Base-by-base conservation (phyloP, 2,797 vertebrate genomes). In the Hirundo rustica region DNA sequence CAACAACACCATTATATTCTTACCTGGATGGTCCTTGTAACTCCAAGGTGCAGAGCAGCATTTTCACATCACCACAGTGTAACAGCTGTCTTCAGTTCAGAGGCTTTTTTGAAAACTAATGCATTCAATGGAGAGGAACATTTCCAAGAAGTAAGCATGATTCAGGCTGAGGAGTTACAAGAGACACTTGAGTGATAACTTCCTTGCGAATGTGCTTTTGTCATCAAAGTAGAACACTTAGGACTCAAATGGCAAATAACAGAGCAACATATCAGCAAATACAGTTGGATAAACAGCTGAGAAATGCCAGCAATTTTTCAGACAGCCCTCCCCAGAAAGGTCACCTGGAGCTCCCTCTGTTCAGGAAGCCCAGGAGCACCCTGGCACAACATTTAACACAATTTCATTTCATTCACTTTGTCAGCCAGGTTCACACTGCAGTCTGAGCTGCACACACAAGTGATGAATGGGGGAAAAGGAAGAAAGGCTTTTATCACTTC, bases 1-100 rank as follows among this genome's bases (percentile, higher is more conserved):
- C 12, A 20, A 42, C 50, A 71, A 19, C 5, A 19, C 0, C 0
- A 19, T 32, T 54, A 8, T 6, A 25, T 30, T 70, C 71, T 89
- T 45, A 89, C 30, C 6, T 0, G 0, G 1, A 30, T 9, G 21
- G 26, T 71, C 45, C 25, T 16, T 53, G 11, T 15, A 53, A 40
- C 26, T 76, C 42, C 50, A 44, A 5, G 19, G 2, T 36, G 34
- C 61, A 65, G 10, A 61, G 42, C 77, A 80, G 62, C 60, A 11
- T 25, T 53, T 76, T 26, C 30, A 57, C 25, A 16, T 7, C 2
- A 22, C 17, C 26, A 22, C 1, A 3, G 4, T 2, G 3, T 1
- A 50, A 42, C 44, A 70, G 50, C 8, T 11, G 1, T 15, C 64
- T 51, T 48, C 64, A 47, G 11, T 60, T 72, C 36, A 11, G 26